A percentile compares a stretch with the other conserved stretches of the same genome.
phyloP scores from a whole-genome alignment of 2,797 vertebrate species.

The Lagocephalus sceleratus region DNA sequence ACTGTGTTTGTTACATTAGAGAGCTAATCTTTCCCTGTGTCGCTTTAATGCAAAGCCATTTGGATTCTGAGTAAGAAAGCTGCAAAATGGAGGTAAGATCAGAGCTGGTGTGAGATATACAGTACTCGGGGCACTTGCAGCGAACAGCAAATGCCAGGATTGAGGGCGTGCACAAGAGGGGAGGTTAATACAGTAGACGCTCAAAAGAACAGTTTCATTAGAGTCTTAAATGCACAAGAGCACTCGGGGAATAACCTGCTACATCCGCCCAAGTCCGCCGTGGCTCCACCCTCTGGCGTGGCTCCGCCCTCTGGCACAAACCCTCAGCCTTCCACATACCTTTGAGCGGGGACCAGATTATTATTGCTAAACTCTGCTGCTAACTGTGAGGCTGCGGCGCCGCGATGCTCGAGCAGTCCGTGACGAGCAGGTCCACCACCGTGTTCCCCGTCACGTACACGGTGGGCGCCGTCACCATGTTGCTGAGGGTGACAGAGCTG shows the following conservation, averaged over 20 bases:
- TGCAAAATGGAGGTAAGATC: conserved; percentile 69
- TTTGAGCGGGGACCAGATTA: conserved; percentile 26
- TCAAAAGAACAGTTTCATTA: conserved; percentile 62
- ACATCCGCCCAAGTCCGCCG: conserved; percentile 33
- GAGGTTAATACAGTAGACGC: conserved; percentile 67
- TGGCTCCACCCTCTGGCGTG: conserved; percentile 18
- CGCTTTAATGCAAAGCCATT: conserved; percentile 44
- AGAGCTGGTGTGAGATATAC: conserved; percentile 73
- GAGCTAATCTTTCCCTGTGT: conserved; percentile 25
- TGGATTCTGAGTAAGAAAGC: conserved; percentile 55
- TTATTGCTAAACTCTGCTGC: conserved; percentile 57
- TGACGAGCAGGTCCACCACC: conserved; percentile 78
- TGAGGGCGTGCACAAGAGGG: conserved; percentile 32
- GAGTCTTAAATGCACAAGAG: conserved; percentile 35
- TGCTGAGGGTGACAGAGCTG: conserved; percentile 73
- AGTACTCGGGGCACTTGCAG: conserved; percentile 68
- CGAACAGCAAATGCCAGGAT: conserved; percentile 53
- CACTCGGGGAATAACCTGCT: conserved; percentile 43
- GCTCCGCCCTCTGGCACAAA: conserved; percentile 8
- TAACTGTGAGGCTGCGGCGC: conserved; percentile 78
- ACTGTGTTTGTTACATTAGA: conserved; percentile 14
- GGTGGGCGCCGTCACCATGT: conserved; percentile 73
- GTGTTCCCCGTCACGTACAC: conserved; percentile 75
- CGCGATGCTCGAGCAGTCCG: conserved; percentile 80
- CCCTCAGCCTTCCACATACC: conserved; percentile 30